Base-by-base conservation (phyloP, 1,140 invertebrate genomes). In the Trigoniulus corallinus region DNA sequence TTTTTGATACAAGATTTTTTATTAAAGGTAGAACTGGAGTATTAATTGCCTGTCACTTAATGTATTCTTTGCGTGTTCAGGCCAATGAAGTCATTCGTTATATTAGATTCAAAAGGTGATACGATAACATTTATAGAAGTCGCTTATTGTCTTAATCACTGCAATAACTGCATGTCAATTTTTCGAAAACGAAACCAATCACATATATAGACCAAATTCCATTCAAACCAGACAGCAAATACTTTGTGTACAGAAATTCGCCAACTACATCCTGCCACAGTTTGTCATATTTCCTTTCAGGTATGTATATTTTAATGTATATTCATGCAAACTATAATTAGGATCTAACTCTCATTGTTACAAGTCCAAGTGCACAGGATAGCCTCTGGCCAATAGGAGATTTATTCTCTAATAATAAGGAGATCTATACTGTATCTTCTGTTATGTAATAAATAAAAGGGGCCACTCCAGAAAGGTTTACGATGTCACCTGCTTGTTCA, bases 181-280 rank as follows among this genome's bases (percentile, higher is more conserved):
- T 55, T 23, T 54, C 47, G 60, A 34, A 34, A 7, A 34, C 7
- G 7, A 15, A 15, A 15, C 15, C 15, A 7, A 7, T 34, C 15
- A 15, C 15, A 34, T 34, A 15, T 61, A 46, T 54, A 71, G 70
- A 53, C 80, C 82, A 0, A 75, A 75, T 40, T 79, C 85, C 0
- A 81, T 91, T 34, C 87, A 89, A 69, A 88, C 84, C 1, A 73
- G 78, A 39, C 74, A 78, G 1, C 86, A 91, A 67, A 84, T 89
- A 47, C 66, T 79, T 18, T 81, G 80, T 58, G 78, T 88, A 24
- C 77, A 84, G 60, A 78, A 84, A 60, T 91, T 89, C 67, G 82
- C 84, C 59, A 76, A 80, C 58, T 84, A 80, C 58, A 72, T 88
- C 44, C 74, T 83, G 59, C 82, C 84, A n/a, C 79, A 83, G 60